These are phyloP conservation scores for Neomorphus geoffroyi DNA, from an alignment of 2,797 vertebrate species.

Conservation along the genomic window DNA sequence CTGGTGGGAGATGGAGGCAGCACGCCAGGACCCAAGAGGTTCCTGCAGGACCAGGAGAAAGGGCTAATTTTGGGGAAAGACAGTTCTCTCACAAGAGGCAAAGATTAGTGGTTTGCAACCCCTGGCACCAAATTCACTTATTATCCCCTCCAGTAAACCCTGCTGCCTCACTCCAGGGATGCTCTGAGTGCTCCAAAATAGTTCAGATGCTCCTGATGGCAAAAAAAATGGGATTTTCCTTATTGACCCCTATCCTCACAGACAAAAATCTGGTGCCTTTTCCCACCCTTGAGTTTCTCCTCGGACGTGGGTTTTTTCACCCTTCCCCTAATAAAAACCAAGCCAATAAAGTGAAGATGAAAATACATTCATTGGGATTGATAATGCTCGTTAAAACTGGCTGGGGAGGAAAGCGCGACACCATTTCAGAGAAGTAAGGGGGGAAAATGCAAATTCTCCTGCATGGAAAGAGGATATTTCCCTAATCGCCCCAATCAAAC, in stretches of 20 bases:
- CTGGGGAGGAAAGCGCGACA: conserved; percentile 70
- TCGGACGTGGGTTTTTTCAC: conserved; percentile 62
- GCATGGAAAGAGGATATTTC: conserved; percentile 73
- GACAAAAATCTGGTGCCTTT: neutral
- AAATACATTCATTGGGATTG: conserved; percentile 78
- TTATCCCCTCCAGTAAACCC: neutral
- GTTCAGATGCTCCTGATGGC: neutral
- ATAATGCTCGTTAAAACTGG: conserved; percentile 77
- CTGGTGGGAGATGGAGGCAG: neutral
- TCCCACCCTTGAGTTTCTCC: neutral
- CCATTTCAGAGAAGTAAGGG: conserved; percentile 66
- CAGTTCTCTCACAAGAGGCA: neutral
- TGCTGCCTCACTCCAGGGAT: neutral
- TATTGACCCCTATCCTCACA: neutral
- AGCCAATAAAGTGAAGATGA: conserved; percentile 74
- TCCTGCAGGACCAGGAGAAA: neutral
- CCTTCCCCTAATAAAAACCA: conserved; percentile 60
- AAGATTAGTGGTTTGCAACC: neutral
- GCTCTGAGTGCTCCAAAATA: neutral
- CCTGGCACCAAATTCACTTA: neutral
- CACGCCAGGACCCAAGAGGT: too few species aligned
- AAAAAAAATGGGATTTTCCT: neutral
- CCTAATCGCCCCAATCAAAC: conserved; percentile 83
- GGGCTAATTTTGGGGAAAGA: neutral
- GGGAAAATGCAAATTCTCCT: conserved; percentile 79